Evolutionary conservation across 1,140 invertebrate species (phyloP).

Genomic region (Heterodera carotae): DNA sequence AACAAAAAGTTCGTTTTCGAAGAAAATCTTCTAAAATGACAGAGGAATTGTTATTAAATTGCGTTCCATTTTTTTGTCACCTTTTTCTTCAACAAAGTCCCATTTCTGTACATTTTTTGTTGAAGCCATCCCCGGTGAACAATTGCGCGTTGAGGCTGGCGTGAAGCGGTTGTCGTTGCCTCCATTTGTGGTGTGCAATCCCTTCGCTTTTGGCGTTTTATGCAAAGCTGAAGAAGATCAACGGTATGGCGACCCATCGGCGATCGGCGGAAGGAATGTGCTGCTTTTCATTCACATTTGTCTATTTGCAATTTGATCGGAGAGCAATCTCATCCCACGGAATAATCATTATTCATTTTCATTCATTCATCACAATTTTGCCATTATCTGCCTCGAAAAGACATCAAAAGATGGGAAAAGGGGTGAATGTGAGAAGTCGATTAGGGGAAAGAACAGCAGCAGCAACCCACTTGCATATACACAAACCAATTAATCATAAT

Average conservation of each 20-base stretch:
- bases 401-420: too few species aligned
- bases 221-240: not conserved
- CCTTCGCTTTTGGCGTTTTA: not conserved
- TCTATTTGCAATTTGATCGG: too few species aligned
- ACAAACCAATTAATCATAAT: too few species aligned
- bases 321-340: not conserved
- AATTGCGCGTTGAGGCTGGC: constrained; percentile 23
- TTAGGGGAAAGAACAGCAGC: too few species aligned
- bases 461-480: too few species aligned
- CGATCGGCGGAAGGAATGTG: not conserved
- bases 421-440: too few species aligned
- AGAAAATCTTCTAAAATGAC: constrained; percentile 22
- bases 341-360: not conserved
- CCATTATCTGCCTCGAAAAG: not conserved
- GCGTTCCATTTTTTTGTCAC: not conserved
- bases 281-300: not conserved
- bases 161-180: not conserved
- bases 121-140: constrained; percentile 20
- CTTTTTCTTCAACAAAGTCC: constrained; percentile 14
- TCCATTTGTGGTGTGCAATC: not conserved
- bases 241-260: not conserved
- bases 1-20: constrained; percentile 31
- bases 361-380: not conserved
- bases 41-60: not conserved
- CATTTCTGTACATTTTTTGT: constrained; percentile 26